Evolutionary conservation across 2,888 invertebrate genomes (phyloP).

Genomic region (Monoplex corrugatus): DNA sequence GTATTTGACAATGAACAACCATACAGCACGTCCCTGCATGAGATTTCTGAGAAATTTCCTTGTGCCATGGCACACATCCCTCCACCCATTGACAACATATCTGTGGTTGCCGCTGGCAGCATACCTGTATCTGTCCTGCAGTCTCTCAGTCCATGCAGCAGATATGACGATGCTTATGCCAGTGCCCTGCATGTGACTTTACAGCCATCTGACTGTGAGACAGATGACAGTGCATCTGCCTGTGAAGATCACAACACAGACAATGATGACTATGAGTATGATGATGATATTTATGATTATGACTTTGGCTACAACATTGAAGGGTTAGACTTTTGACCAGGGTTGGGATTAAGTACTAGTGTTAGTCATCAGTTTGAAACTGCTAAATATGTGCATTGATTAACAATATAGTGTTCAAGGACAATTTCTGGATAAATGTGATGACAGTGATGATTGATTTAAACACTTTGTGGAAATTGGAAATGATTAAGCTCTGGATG

Average conservation of each 20-base stretch:
- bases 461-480: too few species aligned
- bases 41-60: slow-evolving; percentile 71
- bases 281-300: slow-evolving; percentile 79
- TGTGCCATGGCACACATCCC: slow-evolving; percentile 73
- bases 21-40: slow-evolving; percentile 76
- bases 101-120: slow-evolving; percentile 72
- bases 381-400: too few species aligned
- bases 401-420: too few species aligned
- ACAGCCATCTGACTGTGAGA: slow-evolving; percentile 74
- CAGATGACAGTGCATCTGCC: slow-evolving; percentile 75
- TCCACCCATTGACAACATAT: slow-evolving; percentile 78
- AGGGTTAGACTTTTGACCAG: slow-evolving; percentile 71
- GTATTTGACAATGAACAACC: slow-evolving; percentile 76
- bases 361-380: too few species aligned
- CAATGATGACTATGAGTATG: slow-evolving; percentile 78
- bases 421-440: too few species aligned
- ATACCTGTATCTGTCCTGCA: slow-evolving; percentile 64
- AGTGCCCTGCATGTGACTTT: slow-evolving; percentile 73
- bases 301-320: slow-evolving; percentile 67
- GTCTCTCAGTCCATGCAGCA: slow-evolving; percentile 67
- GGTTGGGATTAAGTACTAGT: too few species aligned
- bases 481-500: too few species aligned
- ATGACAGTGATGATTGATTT: too few species aligned
- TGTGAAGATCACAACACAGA: slow-evolving; percentile 76
- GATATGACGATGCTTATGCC: slow-evolving; percentile 76